Percentiles rank a stretch among this genome's conserved stretches.
phyloP scores from a whole-genome alignment of 2,888 invertebrate genomes.

The Callyntrura guangdongensis region DNA sequence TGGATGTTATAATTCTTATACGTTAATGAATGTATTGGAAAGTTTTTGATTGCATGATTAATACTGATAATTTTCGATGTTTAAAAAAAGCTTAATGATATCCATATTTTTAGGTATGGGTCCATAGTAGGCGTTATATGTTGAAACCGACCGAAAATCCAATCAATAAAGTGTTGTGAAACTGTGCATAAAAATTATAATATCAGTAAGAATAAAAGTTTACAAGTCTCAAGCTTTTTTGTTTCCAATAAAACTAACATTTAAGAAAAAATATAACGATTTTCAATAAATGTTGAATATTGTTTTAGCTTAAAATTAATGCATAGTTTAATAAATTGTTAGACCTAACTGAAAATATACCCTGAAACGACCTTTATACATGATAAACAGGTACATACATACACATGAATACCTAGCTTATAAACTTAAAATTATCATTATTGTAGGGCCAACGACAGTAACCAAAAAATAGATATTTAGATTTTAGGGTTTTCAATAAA shows the following conservation, averaged over 20 bases:
- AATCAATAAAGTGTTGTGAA: slow-evolving; percentile 49
- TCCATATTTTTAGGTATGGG: background rate
- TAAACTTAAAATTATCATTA: background rate
- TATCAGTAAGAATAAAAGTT: background rate
- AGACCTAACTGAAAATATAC: background rate
- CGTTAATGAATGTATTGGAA: background rate
- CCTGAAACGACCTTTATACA: slow-evolving; percentile 12
- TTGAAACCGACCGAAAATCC: slow-evolving; percentile 41
- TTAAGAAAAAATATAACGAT: slow-evolving; percentile 4
- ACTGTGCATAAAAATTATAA: slow-evolving; percentile 28
- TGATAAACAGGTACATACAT: background rate
- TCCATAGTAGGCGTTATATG: background rate
- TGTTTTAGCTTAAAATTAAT: background rate
- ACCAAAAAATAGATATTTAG: background rate
- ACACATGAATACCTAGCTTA: background rate
- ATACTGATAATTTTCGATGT: too few species aligned
- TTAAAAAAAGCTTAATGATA: background rate
- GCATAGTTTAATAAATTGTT: background rate
- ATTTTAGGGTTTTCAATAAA: background rate
- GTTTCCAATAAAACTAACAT: background rate
- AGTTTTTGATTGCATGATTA: background rate
- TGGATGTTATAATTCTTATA: too few species aligned
- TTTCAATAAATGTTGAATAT: background rate
- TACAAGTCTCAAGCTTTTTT: background rate
- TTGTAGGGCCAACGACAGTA: background rate